Evolutionary conservation across 2,888 invertebrate genomes (phyloP).

Genomic region (Ptilodon capucinus): DNA sequence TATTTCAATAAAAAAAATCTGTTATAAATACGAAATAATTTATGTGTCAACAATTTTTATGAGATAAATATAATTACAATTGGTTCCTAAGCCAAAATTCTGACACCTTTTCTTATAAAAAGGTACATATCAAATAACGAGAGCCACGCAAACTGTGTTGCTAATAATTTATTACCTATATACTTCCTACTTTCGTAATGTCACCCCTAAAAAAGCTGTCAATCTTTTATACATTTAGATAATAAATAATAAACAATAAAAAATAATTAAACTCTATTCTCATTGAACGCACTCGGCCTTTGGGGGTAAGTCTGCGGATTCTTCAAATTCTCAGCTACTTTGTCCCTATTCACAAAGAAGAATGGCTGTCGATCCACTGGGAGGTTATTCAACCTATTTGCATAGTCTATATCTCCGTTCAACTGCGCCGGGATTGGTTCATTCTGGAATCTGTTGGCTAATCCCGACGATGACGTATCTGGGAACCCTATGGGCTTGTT

Average conservation of each 20-base stretch:
- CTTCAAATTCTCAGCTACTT: constrained; percentile 16
- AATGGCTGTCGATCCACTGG: constrained; percentile 35
- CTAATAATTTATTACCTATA: too few relatives aligned
- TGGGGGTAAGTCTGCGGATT: constrained; percentile 24
- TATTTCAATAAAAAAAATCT: too few relatives aligned
- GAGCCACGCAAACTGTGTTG: too few relatives aligned
- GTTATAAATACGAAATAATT: too few relatives aligned
- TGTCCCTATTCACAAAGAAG: constrained; percentile 43
- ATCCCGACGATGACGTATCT: neutral
- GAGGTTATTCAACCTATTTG: constrained; percentile 14
- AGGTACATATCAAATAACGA: too few relatives aligned
- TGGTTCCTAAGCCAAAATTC: too few relatives aligned
- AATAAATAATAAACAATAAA: neutral
- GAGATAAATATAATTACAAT: too few relatives aligned
- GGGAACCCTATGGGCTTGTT: constrained; percentile 24
- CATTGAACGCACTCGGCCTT: constrained; percentile 24
- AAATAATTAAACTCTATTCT: constrained; percentile 5
- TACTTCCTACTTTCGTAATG: too few relatives aligned
- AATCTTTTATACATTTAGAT: too few relatives aligned
- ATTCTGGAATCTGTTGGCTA: constrained; percentile 10
- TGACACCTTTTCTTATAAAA: too few relatives aligned
- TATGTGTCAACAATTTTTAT: too few relatives aligned
- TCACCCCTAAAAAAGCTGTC: too few relatives aligned
- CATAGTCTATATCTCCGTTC: constrained; percentile 43
- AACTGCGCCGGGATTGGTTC: constrained; percentile 22